Evolutionary conservation across 2,797 vertebrate genomes (phyloP), one percentile per base, ranked within the genome.

Genomic region (Hephaestus fuliginosus): DNA sequence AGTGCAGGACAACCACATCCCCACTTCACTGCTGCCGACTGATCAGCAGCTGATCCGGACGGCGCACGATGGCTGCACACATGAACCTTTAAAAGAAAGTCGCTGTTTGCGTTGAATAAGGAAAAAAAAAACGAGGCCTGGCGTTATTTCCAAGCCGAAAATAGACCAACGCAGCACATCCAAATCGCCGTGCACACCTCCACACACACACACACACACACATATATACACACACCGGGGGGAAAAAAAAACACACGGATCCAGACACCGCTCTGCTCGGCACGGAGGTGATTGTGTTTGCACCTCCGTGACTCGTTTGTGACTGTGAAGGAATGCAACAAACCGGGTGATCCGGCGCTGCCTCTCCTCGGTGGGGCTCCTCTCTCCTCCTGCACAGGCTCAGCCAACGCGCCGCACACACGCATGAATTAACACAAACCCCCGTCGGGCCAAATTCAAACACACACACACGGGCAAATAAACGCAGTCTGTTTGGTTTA

Each of bases 301-400:
- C 86, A 69, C 81, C 78, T 82, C 70, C 3, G 39, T 56, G 73
- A 73, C 66, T 66, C 48, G 43, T 71, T 60, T 66, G 70, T 20
- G 78, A 57, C 80, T 90, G 92, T 93, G 84, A 49, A 93, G 92
- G 93, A 94, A 94, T 92, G 89, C 87, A 83, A 74, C 83, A 43
- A 84, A 5, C 3, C 30, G 3, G 30, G 9, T 4, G 81, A 78
- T 61, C 15, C 78, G 46, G 11, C 22, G 46, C 66, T 15, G 77
- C 58, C 58, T 67, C 18, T 30, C 39, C 60, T 10, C 11, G 17
- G 55, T 4, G 4, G n/a, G 28, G 75, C 48, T 67, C 72, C 3
- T 61, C 57, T 64, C 58, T 80, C 17, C 63, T 80, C 17, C 20
- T 17, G 48, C 48, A 68, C n/a, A 70, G 20, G 64, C 77, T 48